phyloP scores from a whole-genome alignment of 2,797 vertebrate species.

The Mormyrus proboscirostris region DNA sequence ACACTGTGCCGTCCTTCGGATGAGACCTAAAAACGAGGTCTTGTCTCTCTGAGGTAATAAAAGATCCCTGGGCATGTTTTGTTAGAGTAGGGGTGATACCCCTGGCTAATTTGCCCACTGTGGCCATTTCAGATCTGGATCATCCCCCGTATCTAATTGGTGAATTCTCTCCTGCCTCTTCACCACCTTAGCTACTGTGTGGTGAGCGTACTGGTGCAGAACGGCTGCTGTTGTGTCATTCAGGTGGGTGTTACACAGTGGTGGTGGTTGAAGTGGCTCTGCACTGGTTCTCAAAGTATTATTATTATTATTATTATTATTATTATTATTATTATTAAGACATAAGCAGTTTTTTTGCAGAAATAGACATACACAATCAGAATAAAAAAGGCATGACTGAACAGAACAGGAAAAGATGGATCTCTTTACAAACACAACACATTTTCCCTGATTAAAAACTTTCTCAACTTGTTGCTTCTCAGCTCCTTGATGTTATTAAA shows the following conservation, averaged over 20 bases:
- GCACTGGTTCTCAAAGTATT: neutral
- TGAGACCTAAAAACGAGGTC: neutral
- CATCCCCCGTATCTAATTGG: neutral
- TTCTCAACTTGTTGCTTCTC: neutral
- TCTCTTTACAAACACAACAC: neutral
- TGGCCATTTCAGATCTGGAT: neutral
- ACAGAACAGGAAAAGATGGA: neutral
- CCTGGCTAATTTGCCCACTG: neutral
- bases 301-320: neutral
- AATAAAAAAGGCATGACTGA: neutral
- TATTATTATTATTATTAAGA: neutral
- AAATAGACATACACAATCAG: neutral
- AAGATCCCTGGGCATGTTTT: neutral
- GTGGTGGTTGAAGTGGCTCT: neutral
- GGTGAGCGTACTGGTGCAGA: neutral
- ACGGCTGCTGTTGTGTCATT: neutral
- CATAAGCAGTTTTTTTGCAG: neutral
- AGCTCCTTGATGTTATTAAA: constrained; percentile 1
- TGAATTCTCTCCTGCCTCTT: neutral
- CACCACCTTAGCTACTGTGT: neutral
- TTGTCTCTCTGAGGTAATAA: neutral
- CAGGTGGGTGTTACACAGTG: neutral
- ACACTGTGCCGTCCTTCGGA: neutral
- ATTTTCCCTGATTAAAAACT: constrained; percentile 3
- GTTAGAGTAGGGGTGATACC: neutral